Evolutionary conservation across 1,140 invertebrate genomes (phyloP).

Genomic region (Zaprionus inermis): DNA sequence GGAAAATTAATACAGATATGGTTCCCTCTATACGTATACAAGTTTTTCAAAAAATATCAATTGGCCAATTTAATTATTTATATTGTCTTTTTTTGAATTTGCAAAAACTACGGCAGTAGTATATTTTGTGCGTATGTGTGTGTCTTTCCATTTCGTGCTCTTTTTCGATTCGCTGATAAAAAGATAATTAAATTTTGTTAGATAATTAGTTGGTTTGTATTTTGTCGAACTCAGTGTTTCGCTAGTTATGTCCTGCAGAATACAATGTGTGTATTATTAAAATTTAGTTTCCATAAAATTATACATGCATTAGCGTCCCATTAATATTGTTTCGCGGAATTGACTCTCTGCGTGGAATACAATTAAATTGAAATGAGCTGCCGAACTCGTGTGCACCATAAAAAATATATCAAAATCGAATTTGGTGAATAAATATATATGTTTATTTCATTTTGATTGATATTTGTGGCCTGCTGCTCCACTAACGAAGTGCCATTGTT

Average conservation of each 20-base stretch:
- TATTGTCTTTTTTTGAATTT: conserved; percentile 32
- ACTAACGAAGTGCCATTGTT: conserved; percentile 78
- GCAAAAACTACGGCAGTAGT: conserved; percentile 1
- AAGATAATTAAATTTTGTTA: conserved; percentile 65
- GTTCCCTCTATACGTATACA: background rate
- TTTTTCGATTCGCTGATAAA: conserved; percentile 27
- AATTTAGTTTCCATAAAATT: conserved; percentile 51
- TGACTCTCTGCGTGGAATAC: conserved; percentile 12
- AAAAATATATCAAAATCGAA: conserved; percentile 63
- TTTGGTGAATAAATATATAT: conserved; percentile 58
- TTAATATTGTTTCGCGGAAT: conserved; percentile 21
- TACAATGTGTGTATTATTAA: conserved; percentile 52
- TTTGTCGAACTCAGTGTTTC: conserved; percentile 38
- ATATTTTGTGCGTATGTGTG: background rate
- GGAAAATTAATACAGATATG: conserved; percentile 57
- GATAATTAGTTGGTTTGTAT: conserved; percentile 62
- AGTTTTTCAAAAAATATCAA: conserved; percentile 34
- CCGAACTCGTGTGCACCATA: background rate
- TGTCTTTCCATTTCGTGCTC: background rate
- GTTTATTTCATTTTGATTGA: conserved; percentile 71
- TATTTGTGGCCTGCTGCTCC: conserved; percentile 49
- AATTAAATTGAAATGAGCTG: conserved; percentile 41
- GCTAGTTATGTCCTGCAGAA: conserved; percentile 40
- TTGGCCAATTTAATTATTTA: conserved; percentile 53
- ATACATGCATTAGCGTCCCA: conserved; percentile 12